These are phyloP conservation scores for Excalfactoria chinensis DNA, from an alignment of 2,113 vertebrate genomes.

Conservation along the genomic window DNA sequence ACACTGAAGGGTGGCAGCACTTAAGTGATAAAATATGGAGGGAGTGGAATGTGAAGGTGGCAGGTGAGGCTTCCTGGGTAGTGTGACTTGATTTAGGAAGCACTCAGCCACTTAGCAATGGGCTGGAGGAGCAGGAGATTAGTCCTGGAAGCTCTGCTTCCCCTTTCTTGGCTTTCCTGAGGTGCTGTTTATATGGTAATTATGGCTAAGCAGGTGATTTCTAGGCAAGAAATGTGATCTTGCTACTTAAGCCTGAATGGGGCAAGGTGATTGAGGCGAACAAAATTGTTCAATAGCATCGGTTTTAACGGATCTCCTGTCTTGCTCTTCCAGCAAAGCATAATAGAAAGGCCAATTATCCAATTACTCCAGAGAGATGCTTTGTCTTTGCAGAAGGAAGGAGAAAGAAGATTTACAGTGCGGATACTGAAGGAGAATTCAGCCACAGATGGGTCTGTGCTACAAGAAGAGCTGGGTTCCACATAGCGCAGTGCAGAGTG, in stretches of 20 bases:
- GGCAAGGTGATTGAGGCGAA: not conserved
- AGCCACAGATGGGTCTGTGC: not conserved
- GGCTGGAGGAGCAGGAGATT: not conserved
- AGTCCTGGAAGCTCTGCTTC: conserved; percentile 4
- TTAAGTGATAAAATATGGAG: conserved; percentile 52
- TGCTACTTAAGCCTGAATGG: conserved; percentile 45
- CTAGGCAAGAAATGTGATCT: conserved; percentile 44
- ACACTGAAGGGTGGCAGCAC: conserved; percentile 32
- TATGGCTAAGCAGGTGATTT: conserved; percentile 67
- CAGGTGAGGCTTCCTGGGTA: not conserved
- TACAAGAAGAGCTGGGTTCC: not conserved
- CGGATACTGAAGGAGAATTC: not conserved
- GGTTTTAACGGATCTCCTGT: not conserved
- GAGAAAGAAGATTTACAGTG: not conserved
- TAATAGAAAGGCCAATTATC: not conserved
- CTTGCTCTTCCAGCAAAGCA: not conserved
- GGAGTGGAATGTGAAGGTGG: not conserved
- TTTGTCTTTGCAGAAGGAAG: not conserved
- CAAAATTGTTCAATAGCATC: not conserved
- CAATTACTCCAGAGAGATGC: not conserved
- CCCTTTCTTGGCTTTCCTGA: conserved; percentile 40
- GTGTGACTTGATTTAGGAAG: conserved; percentile 4
- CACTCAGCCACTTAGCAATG: not conserved
- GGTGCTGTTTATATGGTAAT: conserved; percentile 21
- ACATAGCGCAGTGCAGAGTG: not conserved